Evolutionary conservation across 2,888 invertebrate species (phyloP), one percentile per base, ranked within the genome.

Genomic region (Pseudoips prasinana): DNA sequence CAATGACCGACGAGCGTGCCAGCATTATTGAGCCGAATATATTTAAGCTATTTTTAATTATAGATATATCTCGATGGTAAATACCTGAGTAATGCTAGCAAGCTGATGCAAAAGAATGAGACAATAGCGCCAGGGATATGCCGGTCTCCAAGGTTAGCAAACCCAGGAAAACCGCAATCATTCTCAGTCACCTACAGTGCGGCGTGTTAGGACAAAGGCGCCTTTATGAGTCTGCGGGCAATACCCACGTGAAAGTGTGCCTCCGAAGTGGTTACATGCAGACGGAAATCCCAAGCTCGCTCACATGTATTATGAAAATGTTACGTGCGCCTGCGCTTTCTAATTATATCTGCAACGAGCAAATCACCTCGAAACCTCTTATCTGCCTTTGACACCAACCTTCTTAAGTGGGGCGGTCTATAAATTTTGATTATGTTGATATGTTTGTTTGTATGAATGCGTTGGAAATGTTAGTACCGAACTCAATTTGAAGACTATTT

Each of bases 201-300:
- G 2, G 22, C n/a, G 14, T 25, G 39, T 30, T 8, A 8, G 33
- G 47, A 61, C 57, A 62, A 63, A 60, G 51, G 23, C 36, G 29
- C 39, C 27, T 36, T 25, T 38, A 25, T 51, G 51, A 51, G 46
- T 40, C 38, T 50, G 40, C 46, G 75, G 81, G 77, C 70, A 72
- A 72, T 65, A 59, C 79, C 78, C 69, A 56, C 62, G 79, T 69
- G 81, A 81, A 81, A 81, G 81, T 71, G 51, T 53, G 61, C 51
- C 50, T 46, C n/a, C 46, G 54, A 36, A 30, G 50, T 42, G 30
- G 56, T 58, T 60, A 63, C 75, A 60, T 46, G 39, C 65, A 36
- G 50, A 44, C 62, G 76, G 77, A 65, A 74, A 70, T 78, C 65
- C 76, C 75, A 64, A 60, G 59, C 59, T 20, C 20, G 59, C 47